Base-by-base conservation (phyloP, 1,140 invertebrate species). In the Matsumurasca onukii region DNA sequence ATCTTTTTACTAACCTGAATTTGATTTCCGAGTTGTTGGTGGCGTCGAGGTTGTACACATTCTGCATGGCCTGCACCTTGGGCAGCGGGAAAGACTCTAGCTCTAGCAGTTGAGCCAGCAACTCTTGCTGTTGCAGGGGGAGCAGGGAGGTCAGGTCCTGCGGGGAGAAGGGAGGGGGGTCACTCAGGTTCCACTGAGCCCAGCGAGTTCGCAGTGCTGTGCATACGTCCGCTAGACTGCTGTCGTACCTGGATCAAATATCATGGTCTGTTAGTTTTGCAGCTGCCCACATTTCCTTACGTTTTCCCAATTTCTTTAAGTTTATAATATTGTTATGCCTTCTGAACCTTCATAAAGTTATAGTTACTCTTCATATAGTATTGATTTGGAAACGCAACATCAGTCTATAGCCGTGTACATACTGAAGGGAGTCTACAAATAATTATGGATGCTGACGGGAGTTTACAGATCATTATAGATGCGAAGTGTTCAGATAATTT, bases 21-120 rank as follows among this genome's bases (percentile, higher is more conserved):
- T 80, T 79, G 65, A 97, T 89, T 82, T 97, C 94, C 2, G 86
- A 82, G 79, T 97, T 97, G 70, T 85, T 85, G 12, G 83, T 82
- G 0, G 74, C 75, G 69, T 86, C 83, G 31, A 97, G 81, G 27
- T 85, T 80, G 77, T 97, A 97, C 0, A 84, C 75, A 9, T 83
- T 76, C 48, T 91, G 85, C 73, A 97, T 80, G 2, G 76, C 75
- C 66, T 86, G 75, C 0, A 94, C 77, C 77, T 89, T 90, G 9
- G 80, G 76, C 1, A 86, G 57, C 0, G 86, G 75, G 3, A 87
- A 75, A 2, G 83, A 76, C 9, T 81, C 72, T 68, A 83, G 73
- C 49, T 89, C 84, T 0, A 90, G 81, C 1, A 97, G 78, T 69
- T 88, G 82, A 64, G 88, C 83, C 17, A 97, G 78, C 72, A 96